Conservation (phyloP, 1,140 invertebrate species). For the Drosophila yakuba region DNA sequence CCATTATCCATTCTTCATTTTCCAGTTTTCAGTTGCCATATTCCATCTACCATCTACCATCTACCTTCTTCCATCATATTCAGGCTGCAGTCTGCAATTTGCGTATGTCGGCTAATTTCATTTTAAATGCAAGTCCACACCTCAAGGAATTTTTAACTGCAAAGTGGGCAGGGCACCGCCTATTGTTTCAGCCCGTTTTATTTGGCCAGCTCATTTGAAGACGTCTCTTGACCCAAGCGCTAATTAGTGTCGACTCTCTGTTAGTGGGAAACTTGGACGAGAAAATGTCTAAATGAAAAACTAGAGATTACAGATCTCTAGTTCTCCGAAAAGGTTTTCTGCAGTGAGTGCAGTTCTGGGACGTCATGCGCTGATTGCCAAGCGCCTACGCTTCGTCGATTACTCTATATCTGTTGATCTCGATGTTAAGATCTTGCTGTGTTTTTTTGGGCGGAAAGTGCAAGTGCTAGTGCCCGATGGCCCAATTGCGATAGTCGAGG, state of each 20-base stretch:
- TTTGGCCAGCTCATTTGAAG: slow-evolving; percentile 26
- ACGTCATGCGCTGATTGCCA: slow-evolving; percentile 77
- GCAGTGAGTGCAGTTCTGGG: slow-evolving; percentile 51
- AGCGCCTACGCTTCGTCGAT: slow-evolving; percentile 71
- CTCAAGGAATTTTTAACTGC: neutral
- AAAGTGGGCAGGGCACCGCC: no score
- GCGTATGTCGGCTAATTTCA: slow-evolving; percentile 73
- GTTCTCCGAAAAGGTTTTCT: slow-evolving; percentile 7
- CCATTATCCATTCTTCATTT: slow-evolving; percentile 5
- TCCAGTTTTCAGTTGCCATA: neutral
- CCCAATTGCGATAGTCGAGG: slow-evolving; percentile 66
- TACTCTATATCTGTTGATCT: slow-evolving; percentile 26
- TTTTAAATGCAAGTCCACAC: slow-evolving; percentile 67
- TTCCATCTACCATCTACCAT: no score
- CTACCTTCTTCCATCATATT: slow-evolving; percentile 8
- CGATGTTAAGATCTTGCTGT: slow-evolving; percentile 24
- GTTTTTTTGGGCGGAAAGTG: slow-evolving; percentile 61
- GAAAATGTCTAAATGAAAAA: neutral
- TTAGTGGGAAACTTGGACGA: no score
- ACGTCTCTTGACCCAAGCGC: slow-evolving; percentile 21
- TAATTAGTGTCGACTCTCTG: slow-evolving; percentile 32
- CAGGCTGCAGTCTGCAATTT: slow-evolving; percentile 57
- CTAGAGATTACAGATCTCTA: neutral
- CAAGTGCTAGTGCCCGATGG: slow-evolving; percentile 66
- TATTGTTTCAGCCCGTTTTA: slow-evolving; percentile 11